These are phyloP conservation scores for Cyprinodon tularosa DNA, from an alignment of 2,113 vertebrate genomes.

Conservation along the genomic window DNA sequence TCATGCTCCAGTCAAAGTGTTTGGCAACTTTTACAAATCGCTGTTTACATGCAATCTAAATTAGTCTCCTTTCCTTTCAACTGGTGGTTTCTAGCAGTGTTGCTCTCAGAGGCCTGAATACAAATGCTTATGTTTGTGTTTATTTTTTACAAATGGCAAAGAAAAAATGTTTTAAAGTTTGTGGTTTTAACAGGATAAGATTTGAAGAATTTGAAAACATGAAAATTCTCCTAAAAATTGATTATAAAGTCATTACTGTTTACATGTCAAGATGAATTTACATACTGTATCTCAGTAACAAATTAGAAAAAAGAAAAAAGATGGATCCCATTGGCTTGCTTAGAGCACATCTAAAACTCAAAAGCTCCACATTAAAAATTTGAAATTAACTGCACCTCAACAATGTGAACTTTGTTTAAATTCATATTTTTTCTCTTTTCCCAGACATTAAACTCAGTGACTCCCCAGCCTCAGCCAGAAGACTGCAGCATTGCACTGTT, in stretches of 20 bases:
- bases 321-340: background rate
- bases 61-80: too few species aligned
- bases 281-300: too few species aligned
- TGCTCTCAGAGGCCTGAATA: too few species aligned
- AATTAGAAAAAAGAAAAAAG: background rate
- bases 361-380: too few species aligned
- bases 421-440: constrained; percentile 8
- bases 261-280: background rate
- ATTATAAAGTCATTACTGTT: background rate
- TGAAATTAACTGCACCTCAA: background rate
- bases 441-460: constrained; percentile 99
- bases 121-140: too few species aligned
- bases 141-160: background rate
- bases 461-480: constrained; percentile 95
- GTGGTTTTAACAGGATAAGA: background rate
- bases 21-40: too few species aligned
- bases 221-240: background rate
- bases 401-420: background rate
- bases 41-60: too few species aligned
- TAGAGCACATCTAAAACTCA: background rate
- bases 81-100: too few species aligned
- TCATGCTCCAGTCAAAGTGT: too few species aligned
- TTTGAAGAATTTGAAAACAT: background rate
- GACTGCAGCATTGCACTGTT: constrained; percentile 99
- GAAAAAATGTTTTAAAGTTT: too few species aligned